phyloP scores from a whole-genome alignment of 2,113 vertebrate genomes.

The Otis tarda region DNA sequence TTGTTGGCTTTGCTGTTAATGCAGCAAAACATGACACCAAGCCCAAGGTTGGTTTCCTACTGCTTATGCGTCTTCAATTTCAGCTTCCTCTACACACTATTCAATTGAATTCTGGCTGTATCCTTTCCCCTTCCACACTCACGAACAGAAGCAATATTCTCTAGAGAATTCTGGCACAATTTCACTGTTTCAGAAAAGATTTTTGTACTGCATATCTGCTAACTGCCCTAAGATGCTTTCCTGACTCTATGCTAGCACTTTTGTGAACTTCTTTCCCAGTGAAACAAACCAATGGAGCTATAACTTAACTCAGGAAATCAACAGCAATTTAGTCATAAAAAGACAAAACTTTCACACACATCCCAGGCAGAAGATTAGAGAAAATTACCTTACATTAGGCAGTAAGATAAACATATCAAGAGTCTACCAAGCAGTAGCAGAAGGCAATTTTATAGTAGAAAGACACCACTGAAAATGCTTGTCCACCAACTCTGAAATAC shows the following conservation, averaged over 20 bases:
- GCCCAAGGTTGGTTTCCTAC: constrained; percentile 57
- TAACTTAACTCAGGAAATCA: constrained; percentile 21
- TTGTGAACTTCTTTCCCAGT: not conserved
- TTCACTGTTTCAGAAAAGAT: not conserved
- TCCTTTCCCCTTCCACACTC: constrained; percentile 57
- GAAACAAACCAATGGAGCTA: not conserved
- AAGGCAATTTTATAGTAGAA: not conserved
- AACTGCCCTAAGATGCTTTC: constrained; percentile 29
- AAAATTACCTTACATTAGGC: not conserved
- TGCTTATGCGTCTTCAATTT: constrained; percentile 50
- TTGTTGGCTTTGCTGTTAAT: constrained; percentile 55
- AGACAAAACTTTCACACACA: not conserved
- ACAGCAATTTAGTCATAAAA: not conserved
- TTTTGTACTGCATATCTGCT: constrained; percentile 4
- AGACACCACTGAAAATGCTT: not conserved
- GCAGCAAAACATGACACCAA: constrained; percentile 63
- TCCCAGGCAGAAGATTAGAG: not conserved
- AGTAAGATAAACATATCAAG: not conserved
- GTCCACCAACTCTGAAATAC: not conserved
- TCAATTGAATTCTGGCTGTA: constrained; percentile 62
- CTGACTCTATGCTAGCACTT: not conserved
- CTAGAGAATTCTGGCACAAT: constrained; percentile 17
- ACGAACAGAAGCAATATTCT: constrained; percentile 47
- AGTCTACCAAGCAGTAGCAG: not conserved
- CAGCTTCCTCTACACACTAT: constrained; percentile 52